Conservation (phyloP, 2,797 vertebrate species). For the Anabacerthia variegaticeps region DNA sequence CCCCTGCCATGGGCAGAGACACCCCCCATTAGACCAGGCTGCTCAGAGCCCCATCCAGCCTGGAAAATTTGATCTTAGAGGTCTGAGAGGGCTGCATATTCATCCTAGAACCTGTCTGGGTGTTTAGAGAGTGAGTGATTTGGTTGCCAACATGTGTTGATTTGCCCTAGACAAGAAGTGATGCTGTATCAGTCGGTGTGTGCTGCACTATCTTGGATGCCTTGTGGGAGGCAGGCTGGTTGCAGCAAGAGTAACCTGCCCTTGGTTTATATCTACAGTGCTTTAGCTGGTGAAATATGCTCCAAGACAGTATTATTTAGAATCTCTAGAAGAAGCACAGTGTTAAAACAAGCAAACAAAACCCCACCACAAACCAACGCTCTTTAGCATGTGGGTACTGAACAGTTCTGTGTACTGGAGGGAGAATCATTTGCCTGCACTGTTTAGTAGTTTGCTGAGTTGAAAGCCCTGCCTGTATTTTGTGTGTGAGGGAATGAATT, state of each 20-base stretch:
- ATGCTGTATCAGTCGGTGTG: accelerated
- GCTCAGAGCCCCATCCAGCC: background rate
- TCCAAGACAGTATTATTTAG: background rate
- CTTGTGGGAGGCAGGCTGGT: background rate
- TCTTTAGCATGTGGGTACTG: background rate
- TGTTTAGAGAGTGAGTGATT: background rate
- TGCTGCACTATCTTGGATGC: too few relatives aligned
- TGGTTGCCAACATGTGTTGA: background rate
- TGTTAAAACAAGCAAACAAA: background rate
- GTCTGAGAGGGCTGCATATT: background rate
- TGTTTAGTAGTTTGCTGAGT: background rate
- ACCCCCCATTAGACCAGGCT: too few relatives aligned
- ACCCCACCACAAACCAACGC: background rate
- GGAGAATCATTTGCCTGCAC: background rate
- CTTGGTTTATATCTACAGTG: accelerated
- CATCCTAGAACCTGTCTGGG: background rate
- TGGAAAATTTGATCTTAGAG: background rate
- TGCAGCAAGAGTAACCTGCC: background rate
- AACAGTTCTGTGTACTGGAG: background rate
- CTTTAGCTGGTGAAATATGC: background rate
- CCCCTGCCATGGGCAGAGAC: accelerated
- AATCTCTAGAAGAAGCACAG: background rate
- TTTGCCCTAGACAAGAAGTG: accelerated
- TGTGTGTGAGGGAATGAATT: background rate
- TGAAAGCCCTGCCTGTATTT: background rate